Base-by-base conservation (phyloP, 2,797 vertebrate genomes). In the Coranthus polyacanthus region DNA sequence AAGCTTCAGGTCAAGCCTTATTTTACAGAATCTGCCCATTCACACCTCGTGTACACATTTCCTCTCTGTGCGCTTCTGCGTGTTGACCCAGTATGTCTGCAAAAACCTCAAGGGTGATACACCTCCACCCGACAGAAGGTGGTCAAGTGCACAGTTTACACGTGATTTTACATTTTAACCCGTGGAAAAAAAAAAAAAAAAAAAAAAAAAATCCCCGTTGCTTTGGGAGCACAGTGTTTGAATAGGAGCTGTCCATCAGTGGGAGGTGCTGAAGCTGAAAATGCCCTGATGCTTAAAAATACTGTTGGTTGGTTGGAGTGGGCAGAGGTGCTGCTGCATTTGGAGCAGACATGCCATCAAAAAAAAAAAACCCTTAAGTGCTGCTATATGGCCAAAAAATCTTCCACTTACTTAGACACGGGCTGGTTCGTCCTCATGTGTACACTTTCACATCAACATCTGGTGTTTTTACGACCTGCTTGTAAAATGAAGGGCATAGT, bases 221-320 rank as follows among this genome's bases (percentile, higher is more conserved):
- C 65, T 69, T 47, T 59, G 46, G 57, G 16, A 49, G 60, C 34
- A 16, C 49, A 73, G 46, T 17, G 32, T 13, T 16, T 3, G 12
- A 22, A 78, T 16, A 62, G 85, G 87, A 88, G 83, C 85, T 86
- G 82, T 91, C 85, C 82, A 72, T 78, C 80, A 74, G 62, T 72
- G 56, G 70, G 77, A 78, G 88, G 87, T 89, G 26, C 26, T 29
- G 26, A 29, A 29, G 79, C 86, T 91, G 85, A 87, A 89, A 87
- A 82, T 56, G 60, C 64, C 70, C 66, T 59, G 51, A 58, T 76
- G 79, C 60, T 78, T 76, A 81, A 85, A 81, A 81, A 62, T 67
- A 54, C 69, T 50, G 52, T 59, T 63, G 78, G 71, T 59, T 75
- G 75, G 64, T 65, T 83, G 73, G 66, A 64, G 53, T 72, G 53